Evolutionary conservation across 2,113 vertebrate species (phyloP), one percentile per base, ranked within the genome.

Genomic region (Dromas ardeola): DNA sequence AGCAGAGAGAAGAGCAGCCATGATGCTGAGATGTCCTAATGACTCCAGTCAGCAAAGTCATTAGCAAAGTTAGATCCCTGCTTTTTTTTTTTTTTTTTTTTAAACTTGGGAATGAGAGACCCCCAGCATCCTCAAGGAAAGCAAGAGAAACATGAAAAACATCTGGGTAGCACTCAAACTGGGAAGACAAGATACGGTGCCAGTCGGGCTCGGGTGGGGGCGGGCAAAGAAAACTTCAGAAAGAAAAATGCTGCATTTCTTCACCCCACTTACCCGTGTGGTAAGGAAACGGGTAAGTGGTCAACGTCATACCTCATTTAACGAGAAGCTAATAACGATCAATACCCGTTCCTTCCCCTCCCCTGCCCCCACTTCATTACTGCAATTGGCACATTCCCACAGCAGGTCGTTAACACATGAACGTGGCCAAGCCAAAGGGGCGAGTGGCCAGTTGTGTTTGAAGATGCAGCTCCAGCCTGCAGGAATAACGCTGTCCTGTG

Each of bases 1-100:
- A 94, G 85, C 7, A 1, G 62, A 29, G 55, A 71, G 73, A 59
- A 49, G 76, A 69, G 74, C 81, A 69, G 70, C 36, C 78, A 59
- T 14, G 86, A 50, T 2, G n/a, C 71, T 47, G 89, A 93, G 95
- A 86, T 56, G 74, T 62, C 86, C 91, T 81, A 89, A 74, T 34
- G 50, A 76, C 58, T 83, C 73, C 71, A 80, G 80, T 71, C 95
- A 93, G 84, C 69, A 91, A 94, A 97, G 92, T 93, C 90, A 70
- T 93, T 49, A 93, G 77, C 55, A 53, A 89, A 86, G 83, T 94
- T 85, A 70, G 12, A 34, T 91, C 40, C 80, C 23, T 30, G 59
- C 10, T 2, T 5, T 23, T 52, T 58, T 23, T 19, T 55, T 62
- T 65, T 38, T 42, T 16, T n/a, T 56, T 81, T 45, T 52, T 65